Base-by-base conservation (phyloP, 1,140 invertebrate species). In the Galendromus occidentalis region DNA sequence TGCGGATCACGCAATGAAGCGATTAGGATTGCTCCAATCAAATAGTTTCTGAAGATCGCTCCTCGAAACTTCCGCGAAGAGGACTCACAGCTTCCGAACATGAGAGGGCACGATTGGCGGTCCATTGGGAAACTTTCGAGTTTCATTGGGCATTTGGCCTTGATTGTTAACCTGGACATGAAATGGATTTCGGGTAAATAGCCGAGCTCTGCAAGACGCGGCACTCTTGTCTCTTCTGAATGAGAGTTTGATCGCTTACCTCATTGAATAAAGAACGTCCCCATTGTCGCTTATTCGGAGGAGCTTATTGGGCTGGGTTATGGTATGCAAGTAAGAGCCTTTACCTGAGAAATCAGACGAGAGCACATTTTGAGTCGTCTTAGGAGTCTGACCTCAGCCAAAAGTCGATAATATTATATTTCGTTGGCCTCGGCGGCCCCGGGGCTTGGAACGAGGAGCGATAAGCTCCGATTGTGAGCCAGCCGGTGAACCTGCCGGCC, bases 51-150 rank as follows among this genome's bases (percentile, higher is more conserved):
- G n/a, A n/a, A n/a, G n/a, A n/a, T n/a, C n/a, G n/a, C 4, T 39
- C 33, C 9, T 39, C 33, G 33, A 51, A 12, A 5, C 20, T 5
- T 22, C 12, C 45, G 20, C 12, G 45, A 51, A 12, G 4, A 17
- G 44, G 77, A 87, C 88, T 85, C 80, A 95, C 92, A 97, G 73
- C 91, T 94, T 68, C 91, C 92, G 44, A 98, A 80, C 69, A 88
- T 84, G 9, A 97, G 80, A 14, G 91, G 91, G 75, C 92, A 97
- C 0, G 83, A 79, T 72, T 91, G 92, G 25, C 84, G 81, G 77
- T 97, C 93, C 88, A 97, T 94, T 2, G 95, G 95, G 78, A 97
- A 98, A 73, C 91, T 88, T 70, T 87, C 82, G 39, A 98, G 77
- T 72, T 93, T 86, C 93, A 98, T 98, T 5, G 91, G 91, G 77